Evolutionary conservation across 2,113 vertebrate species (phyloP).

Genomic region (Motacilla alba): DNA sequence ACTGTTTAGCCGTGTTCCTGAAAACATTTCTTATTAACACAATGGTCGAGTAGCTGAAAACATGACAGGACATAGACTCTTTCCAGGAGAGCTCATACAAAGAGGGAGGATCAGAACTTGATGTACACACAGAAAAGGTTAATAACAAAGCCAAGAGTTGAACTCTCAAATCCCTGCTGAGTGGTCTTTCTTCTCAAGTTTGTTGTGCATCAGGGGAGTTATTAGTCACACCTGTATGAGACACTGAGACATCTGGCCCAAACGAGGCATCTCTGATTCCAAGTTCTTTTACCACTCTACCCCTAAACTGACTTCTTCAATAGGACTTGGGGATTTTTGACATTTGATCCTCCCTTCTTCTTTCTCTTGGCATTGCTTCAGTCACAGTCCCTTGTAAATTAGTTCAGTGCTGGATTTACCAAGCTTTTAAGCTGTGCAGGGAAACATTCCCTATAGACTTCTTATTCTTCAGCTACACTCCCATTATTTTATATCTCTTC

Average conservation of each 20-base stretch:
- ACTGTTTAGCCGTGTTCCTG: not conserved
- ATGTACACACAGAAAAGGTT: not conserved
- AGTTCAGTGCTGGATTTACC: conserved; percentile 26
- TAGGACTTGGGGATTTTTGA: not conserved
- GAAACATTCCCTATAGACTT: conserved; percentile 21
- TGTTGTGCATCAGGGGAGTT: conserved; percentile 4
- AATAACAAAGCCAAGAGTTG: not conserved
- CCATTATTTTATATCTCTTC: conserved; percentile 23
- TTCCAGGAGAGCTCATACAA: not conserved
- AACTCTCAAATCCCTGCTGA: not conserved
- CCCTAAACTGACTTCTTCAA: conserved; percentile 10
- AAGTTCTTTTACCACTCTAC: conserved; percentile 12
- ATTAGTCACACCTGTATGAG: conserved; percentile 49
- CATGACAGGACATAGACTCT: not conserved
- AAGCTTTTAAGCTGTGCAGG: conserved; percentile 21
- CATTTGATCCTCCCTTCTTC: conserved; percentile 31
- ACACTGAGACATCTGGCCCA: not conserved
- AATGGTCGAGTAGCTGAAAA: not conserved
- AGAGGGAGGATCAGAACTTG: not conserved
- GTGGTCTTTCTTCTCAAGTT: not conserved
- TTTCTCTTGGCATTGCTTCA: conserved; percentile 56
- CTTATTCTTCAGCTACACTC: not conserved
- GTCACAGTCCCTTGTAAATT: conserved; percentile 7
- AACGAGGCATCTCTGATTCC: not conserved
- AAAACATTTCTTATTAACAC: not conserved